Percentiles rank a stretch among this genome's conserved stretches.
Conservation (phyloP, 30 jellyfish, hydroid and myxozoan genomes). For the Aurelia sp. region DNA sequence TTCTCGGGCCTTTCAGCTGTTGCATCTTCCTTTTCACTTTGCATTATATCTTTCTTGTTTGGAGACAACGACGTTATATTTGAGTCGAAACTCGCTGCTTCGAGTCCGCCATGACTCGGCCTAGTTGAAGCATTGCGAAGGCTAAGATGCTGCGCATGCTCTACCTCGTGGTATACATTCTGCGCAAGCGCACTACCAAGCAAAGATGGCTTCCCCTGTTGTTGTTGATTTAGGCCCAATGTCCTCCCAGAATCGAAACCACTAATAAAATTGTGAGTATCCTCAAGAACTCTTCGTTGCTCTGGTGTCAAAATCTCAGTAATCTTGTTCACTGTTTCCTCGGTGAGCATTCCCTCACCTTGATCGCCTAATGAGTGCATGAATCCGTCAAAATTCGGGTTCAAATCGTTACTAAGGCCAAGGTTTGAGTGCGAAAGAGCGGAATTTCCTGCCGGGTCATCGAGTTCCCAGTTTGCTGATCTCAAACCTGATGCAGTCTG, state of each 20-base stretch:
- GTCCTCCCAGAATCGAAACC: neutral
- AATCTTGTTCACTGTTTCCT: constrained; percentile 42
- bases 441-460: neutral
- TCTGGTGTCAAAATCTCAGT: constrained; percentile 51
- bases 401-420: constrained; percentile 1
- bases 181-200: constrained; percentile 20
- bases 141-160: constrained; percentile 29
- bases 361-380: constrained; percentile 61
- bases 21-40: constrained; percentile 9
- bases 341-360: constrained; percentile 31
- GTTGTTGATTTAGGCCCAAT: constrained; percentile 31
- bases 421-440: neutral
- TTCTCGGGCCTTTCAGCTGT: constrained; percentile 2
- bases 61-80: neutral
- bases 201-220: constrained; percentile 35
- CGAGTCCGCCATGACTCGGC: constrained; percentile 55
- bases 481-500: neutral
- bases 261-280: constrained; percentile 3
- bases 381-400: constrained; percentile 23
- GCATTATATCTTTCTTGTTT: constrained; percentile 31
- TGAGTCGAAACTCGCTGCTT: neutral
- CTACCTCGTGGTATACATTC: constrained; percentile 3
- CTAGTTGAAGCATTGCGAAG: constrained; percentile 30
- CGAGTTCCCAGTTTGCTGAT: neutral
- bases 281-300: constrained; percentile 22